phyloP scores from a whole-genome alignment of 2,113 vertebrate species.

The Corythoichthys intestinalis region DNA sequence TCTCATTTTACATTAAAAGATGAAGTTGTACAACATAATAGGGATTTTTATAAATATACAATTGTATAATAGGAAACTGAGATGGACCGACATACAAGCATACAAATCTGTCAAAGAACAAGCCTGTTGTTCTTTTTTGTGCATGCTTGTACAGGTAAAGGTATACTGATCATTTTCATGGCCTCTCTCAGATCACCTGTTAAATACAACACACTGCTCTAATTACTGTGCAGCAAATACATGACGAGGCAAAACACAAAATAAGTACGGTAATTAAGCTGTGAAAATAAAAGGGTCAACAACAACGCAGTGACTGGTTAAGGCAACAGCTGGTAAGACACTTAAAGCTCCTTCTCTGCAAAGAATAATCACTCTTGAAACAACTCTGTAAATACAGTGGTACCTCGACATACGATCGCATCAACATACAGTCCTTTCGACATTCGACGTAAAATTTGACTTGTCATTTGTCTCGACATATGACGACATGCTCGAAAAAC shows the following conservation, averaged over 20 bases:
- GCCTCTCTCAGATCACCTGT: constrained; percentile 36
- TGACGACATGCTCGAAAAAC: no score
- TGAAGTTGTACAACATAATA: not conserved
- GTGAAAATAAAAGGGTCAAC: constrained; percentile 60
- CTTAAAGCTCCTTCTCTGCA: not conserved
- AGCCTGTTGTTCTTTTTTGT: not conserved
- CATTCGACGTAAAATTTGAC: no score
- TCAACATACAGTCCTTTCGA: no score
- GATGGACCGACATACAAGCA: not conserved
- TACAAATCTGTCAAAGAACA: not conserved
- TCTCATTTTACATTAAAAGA: constrained; percentile 17
- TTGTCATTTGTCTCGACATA: no score
- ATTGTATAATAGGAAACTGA: not conserved
- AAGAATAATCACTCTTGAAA: not conserved
- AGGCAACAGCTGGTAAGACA: not conserved
- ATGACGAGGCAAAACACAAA: constrained; percentile 59
- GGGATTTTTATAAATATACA: constrained; percentile 7
- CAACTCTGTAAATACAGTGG: not conserved
- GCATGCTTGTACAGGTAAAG: constrained; percentile 27
- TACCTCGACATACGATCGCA: no score
- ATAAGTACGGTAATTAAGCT: constrained; percentile 63
- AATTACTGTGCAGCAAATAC: constrained; percentile 64
- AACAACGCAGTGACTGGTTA: constrained; percentile 38
- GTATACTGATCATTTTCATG: constrained; percentile 22
- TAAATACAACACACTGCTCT: constrained; percentile 58